Conservation (phyloP, 2,113 vertebrate genomes). For the Crocuta crocuta region DNA sequence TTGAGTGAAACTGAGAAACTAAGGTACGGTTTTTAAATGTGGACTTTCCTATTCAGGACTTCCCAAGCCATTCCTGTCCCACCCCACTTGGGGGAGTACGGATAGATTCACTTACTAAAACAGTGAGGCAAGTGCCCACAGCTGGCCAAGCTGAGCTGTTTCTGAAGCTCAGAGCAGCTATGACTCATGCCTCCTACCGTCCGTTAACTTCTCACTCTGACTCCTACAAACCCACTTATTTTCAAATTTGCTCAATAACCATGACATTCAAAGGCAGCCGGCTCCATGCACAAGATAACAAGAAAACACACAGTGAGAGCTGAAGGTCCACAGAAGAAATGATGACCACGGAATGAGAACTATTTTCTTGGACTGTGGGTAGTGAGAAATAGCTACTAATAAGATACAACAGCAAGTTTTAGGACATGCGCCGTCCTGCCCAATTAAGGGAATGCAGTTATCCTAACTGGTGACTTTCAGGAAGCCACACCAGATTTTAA, state of each 20-base stretch:
- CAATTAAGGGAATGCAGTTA: slow-evolving; percentile 60
- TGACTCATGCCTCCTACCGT: slow-evolving; percentile 83
- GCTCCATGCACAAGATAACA: slow-evolving; percentile 34
- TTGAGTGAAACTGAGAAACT: not conserved
- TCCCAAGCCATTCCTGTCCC: not conserved
- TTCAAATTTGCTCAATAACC: slow-evolving; percentile 84
- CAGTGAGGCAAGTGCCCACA: slow-evolving; percentile 37
- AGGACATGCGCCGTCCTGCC: slow-evolving; percentile 65
- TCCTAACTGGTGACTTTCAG: slow-evolving; percentile 40
- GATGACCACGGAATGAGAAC: not conserved
- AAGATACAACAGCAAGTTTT: slow-evolving; percentile 3
- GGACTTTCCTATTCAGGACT: not conserved
- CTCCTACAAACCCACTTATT: slow-evolving; percentile 82
- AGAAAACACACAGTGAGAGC: not conserved
- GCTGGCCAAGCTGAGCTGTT: slow-evolving; percentile 84
- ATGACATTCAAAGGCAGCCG: slow-evolving; percentile 51
- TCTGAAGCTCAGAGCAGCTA: slow-evolving; percentile 70
- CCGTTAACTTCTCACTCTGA: slow-evolving; percentile 71
- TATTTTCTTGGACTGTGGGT: not conserved
- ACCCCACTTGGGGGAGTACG: not conserved
- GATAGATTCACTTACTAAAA: slow-evolving; percentile 41
- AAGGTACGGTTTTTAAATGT: not conserved
- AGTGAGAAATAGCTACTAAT: slow-evolving; percentile 17
- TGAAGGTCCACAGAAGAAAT: not conserved
- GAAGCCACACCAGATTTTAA: slow-evolving; percentile 65